Conservation (phyloP, 2,797 vertebrate genomes). For the Poecilia velifera region DNA sequence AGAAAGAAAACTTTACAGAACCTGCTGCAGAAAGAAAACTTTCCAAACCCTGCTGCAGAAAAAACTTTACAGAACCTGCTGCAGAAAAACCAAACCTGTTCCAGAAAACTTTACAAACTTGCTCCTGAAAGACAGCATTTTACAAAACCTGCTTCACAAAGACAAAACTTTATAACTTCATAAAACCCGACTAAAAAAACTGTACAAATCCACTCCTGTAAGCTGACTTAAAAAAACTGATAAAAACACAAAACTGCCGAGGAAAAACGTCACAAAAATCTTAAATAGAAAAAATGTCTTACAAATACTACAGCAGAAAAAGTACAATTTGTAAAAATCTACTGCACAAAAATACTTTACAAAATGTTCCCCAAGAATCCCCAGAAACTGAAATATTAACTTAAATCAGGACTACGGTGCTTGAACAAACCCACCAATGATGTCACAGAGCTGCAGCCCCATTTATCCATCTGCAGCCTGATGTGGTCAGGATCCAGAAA, state of each 20-base stretch:
- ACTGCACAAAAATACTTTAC: not conserved
- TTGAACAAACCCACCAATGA: not conserved
- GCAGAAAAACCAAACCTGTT: not conserved
- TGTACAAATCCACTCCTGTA: not conserved
- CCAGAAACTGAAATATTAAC: not conserved
- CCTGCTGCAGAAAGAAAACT: not conserved
- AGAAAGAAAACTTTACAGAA: too few relatives aligned
- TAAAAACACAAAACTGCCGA: too few relatives aligned
- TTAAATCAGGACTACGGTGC: not conserved
- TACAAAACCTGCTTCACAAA: not conserved
- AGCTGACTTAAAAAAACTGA: not conserved
- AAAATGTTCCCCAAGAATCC: too few relatives aligned
- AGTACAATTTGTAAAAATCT: too few relatives aligned
- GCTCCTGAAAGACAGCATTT: not conserved
- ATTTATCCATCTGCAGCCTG: not conserved
- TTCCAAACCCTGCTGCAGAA: not conserved
- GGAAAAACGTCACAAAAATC: too few relatives aligned
- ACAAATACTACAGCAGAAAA: too few relatives aligned
- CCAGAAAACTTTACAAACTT: not conserved
- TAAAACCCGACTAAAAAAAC: not conserved
- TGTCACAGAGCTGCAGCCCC: not conserved
- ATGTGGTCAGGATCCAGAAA: not conserved
- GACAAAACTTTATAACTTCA: too few relatives aligned
- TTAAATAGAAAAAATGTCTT: too few relatives aligned
- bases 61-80: not conserved